phyloP scores from a whole-genome alignment of 2,797 vertebrate genomes.

The Pempheris klunzingeri region DNA sequence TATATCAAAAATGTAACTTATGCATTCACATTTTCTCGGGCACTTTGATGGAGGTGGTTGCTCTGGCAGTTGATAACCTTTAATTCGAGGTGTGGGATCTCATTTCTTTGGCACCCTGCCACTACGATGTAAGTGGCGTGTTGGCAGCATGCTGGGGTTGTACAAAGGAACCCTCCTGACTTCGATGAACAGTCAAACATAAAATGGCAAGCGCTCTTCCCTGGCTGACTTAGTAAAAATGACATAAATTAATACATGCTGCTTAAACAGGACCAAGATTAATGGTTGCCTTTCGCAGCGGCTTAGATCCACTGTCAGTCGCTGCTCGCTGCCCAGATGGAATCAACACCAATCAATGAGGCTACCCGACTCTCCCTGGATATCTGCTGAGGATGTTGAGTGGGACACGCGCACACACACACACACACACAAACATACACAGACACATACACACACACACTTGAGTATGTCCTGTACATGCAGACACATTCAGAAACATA shows the following conservation, averaged over 20 bases:
- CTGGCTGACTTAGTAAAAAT: slow-evolving; percentile 97
- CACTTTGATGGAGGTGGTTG: slow-evolving; percentile 53
- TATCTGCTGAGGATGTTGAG: slow-evolving; percentile 75
- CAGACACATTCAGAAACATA: slow-evolving; percentile 28
- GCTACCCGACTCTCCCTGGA: slow-evolving; percentile 74
- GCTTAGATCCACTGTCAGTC: slow-evolving; percentile 97
- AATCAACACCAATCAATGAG: slow-evolving; percentile 96
- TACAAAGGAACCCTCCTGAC: slow-evolving; percentile 75
- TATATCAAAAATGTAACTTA: slow-evolving; percentile 26
- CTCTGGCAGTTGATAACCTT: slow-evolving; percentile 70
- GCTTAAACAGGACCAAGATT: slow-evolving; percentile 99
- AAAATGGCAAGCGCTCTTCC: slow-evolving; percentile 92
- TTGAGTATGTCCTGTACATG: slow-evolving; percentile 24
- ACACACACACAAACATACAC: slow-evolving; percentile 22
- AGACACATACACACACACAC: slow-evolving; percentile 19
- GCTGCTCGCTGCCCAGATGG: slow-evolving; percentile 93
- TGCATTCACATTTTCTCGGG: slow-evolving; percentile 34
- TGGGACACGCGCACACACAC: slow-evolving; percentile 34
- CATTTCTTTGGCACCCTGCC: slow-evolving; percentile 70
- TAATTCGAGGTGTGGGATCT: slow-evolving; percentile 75
- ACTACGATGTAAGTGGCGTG: slow-evolving; percentile 74
- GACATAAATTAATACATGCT: slow-evolving; percentile 99
- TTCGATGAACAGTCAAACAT: slow-evolving; percentile 91
- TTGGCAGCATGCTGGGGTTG: slow-evolving; percentile 74
- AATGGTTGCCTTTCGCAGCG: slow-evolving; percentile 96